Base-by-base conservation (phyloP, 2,113 vertebrate genomes). In the Marcusenius ussheri region DNA sequence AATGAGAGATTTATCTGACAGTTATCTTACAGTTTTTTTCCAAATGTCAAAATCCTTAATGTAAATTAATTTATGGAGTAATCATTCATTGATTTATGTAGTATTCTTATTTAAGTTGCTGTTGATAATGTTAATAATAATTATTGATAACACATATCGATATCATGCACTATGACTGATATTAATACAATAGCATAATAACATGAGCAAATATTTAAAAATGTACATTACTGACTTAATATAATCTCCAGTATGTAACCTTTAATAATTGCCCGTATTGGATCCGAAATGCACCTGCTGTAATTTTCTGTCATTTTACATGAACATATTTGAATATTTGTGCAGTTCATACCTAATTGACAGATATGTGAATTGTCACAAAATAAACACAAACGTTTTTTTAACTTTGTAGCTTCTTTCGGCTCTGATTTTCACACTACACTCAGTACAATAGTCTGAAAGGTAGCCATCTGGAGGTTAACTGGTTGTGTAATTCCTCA, bases 401-500 rank as follows among this genome's bases (percentile, higher is more conserved):
- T 62, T 24, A n/a, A 45, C 39, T 88, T 62, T 21, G 45, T 45
- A 24, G 39, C 21, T n/a, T 88, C 87, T 47, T 88, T 17, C 27
- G 56, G 53, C 58, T 42, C 39, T 21, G 39, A 88, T 13, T 45
- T 88, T 88, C 53, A 62, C 35, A 46, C 15, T 83, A 42, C 9
- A 17, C 21, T 84, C 77, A n/a, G 1, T 31, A 2, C 49, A 45
- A 42, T 42, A 84, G 51, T 89, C 80, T 90, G 83, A 39, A 56
- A 90, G 83, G 91, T 89, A 85, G 90, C 92, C 91, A 91, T 91
- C 88, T 89, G 90, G 90, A 66, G 90, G 89, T 90, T 92, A 91
- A 92, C 91, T 77, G 92, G 88, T 92, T 91, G 91, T 92, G 89
- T 91, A 92, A 92, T 90, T 83, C 85, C 91, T 90, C 90, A 70